phyloP scores from a whole-genome alignment of 1,140 invertebrate species.

The Zophobas morio region DNA sequence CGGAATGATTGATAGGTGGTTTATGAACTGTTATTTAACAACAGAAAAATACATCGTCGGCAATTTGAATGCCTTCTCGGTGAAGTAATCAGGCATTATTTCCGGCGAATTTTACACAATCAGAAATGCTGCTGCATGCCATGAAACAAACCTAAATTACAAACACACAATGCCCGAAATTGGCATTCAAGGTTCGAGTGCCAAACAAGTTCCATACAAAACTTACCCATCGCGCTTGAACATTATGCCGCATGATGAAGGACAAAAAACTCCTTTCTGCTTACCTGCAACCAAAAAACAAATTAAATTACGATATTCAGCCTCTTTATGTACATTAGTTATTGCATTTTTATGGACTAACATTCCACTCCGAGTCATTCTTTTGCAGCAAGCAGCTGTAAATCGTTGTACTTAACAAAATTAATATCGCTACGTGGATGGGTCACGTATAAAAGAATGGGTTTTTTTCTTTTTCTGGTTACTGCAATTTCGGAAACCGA shows the following conservation, averaged over 20 bases:
- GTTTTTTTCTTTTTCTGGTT: no score
- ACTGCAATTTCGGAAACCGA: no score
- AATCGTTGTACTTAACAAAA: slow-evolving; percentile 56
- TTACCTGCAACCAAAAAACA: slow-evolving; percentile 59
- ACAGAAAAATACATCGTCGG: no score
- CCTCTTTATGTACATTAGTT: slow-evolving; percentile 56
- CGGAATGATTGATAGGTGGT: no score
- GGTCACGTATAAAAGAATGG: not conserved
- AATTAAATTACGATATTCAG: slow-evolving; percentile 60
- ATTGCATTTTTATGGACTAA: slow-evolving; percentile 59
- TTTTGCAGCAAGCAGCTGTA: slow-evolving; percentile 48
- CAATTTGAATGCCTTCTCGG: no score
- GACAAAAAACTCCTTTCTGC: slow-evolving; percentile 47
- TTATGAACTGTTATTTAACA: no score
- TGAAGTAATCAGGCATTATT: no score
- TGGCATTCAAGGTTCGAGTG: slow-evolving; percentile 25
- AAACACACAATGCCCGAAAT: slow-evolving; percentile 41
- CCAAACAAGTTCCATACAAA: slow-evolving; percentile 38
- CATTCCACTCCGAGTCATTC: slow-evolving; percentile 53
- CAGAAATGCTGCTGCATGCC: slow-evolving; percentile 25
- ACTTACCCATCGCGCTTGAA: slow-evolving; percentile 45
- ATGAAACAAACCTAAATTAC: slow-evolving; percentile 38
- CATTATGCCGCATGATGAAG: slow-evolving; percentile 33
- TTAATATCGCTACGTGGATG: slow-evolving; percentile 53
- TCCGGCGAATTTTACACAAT: no score